Evolutionary conservation across 2,888 invertebrate species (phyloP).

Genomic region (Cephus nigrinus): DNA sequence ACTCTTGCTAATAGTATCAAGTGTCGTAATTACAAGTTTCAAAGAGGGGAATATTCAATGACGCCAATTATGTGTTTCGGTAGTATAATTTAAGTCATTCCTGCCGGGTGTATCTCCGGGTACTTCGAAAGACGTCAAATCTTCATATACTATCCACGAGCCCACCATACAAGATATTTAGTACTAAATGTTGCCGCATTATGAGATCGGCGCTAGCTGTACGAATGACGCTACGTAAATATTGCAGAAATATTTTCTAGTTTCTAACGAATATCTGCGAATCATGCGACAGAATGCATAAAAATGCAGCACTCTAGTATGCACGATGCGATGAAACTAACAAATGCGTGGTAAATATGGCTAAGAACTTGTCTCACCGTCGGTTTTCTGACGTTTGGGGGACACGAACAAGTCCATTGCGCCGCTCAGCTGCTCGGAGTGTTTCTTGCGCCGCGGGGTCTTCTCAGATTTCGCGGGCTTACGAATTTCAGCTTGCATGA

Average conservation of each 20-base stretch:
- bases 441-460: constrained; percentile 53
- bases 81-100: not conserved
- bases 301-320: constrained; percentile 12
- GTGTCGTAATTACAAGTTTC: not conserved
- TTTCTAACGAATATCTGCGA: constrained; percentile 20
- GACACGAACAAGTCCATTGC: constrained; percentile 61
- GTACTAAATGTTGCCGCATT: not conserved
- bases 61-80: not conserved
- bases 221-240: constrained; percentile 1
- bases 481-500: constrained; percentile 45
- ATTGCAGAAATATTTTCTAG: not conserved
- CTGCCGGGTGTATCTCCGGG: not conserved
- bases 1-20: not conserved
- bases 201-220: not conserved
- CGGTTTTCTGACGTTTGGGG: constrained; percentile 60
- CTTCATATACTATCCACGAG: not conserved
- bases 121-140: not conserved
- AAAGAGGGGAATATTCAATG: not conserved
- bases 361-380: constrained; percentile 56
- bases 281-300: constrained; percentile 33
- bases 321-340: constrained; percentile 33
- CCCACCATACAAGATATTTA: not conserved
- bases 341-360: constrained; percentile 24
- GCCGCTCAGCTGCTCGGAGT: constrained; percentile 48
- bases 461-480: constrained; percentile 58